phyloP scores from a whole-genome alignment of 30 jellyfish, hydroid and myxozoan species.

The Mastigias papua region DNA sequence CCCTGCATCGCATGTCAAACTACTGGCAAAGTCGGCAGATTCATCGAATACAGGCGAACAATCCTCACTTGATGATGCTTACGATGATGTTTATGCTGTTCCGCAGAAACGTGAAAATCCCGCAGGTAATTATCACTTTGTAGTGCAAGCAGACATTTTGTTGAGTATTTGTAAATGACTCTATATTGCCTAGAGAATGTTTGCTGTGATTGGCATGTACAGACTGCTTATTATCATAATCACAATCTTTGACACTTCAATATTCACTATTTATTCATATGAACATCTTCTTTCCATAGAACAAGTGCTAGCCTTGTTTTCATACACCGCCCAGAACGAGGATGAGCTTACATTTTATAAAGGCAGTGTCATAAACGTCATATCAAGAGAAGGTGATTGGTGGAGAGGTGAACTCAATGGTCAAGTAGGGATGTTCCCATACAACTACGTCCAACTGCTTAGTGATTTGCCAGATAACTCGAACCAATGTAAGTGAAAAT shows the following conservation, averaged over 20 bases:
- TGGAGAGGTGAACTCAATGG: slow-evolving; percentile 99
- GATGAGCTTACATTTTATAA: slow-evolving; percentile 97
- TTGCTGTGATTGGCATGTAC: too few species aligned
- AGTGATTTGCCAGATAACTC: slow-evolving; percentile 91
- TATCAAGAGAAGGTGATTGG: slow-evolving; percentile 96
- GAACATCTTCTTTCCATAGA: slow-evolving; percentile 59
- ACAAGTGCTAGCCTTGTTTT: slow-evolving; percentile 96
- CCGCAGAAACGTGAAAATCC: slow-evolving; percentile 84
- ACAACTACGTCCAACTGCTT: slow-evolving; percentile 92
- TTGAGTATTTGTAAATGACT: neutral
- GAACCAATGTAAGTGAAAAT: slow-evolving; percentile 93
- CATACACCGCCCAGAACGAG: slow-evolving; percentile 97
- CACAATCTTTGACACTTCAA: too few species aligned
- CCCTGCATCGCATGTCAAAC: slow-evolving; percentile 93
- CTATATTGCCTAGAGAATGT: neutral
- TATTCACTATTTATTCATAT: too few species aligned
- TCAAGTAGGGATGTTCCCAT: slow-evolving; percentile 96
- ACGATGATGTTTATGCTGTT: slow-evolving; percentile 88
- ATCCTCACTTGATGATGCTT: slow-evolving; percentile 29
- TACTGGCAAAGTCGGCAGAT: slow-evolving; percentile 67
- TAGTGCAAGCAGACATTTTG: neutral
- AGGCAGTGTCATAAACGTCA: slow-evolving; percentile 96
- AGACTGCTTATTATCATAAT: too few species aligned
- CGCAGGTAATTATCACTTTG: slow-evolving; percentile 43
- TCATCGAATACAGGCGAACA: slow-evolving; percentile 43